Conservation (phyloP, 2,888 invertebrate species). For the Cerastis leucographa region DNA sequence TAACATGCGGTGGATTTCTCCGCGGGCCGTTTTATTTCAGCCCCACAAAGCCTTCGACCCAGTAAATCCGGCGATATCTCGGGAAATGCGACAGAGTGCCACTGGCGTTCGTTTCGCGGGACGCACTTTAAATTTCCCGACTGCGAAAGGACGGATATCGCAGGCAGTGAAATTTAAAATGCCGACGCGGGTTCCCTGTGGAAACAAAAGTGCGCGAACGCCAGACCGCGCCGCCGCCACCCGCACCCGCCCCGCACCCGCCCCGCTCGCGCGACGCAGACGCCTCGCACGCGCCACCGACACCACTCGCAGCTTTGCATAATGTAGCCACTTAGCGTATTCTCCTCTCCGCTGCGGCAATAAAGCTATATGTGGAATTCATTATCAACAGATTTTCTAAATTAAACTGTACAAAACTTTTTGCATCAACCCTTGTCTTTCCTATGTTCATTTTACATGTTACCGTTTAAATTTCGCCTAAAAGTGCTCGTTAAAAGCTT, state of each 20-base stretch:
- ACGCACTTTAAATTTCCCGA: constrained; percentile 87
- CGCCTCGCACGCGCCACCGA: constrained; percentile 52
- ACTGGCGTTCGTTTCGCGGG: constrained; percentile 82
- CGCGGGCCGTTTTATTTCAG: constrained; percentile 88
- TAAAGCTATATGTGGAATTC: constrained; percentile 76
- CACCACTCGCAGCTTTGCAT: constrained; percentile 77
- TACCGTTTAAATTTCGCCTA: constrained; percentile 56
- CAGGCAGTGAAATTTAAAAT: constrained; percentile 84
- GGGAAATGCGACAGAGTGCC: constrained; percentile 86
- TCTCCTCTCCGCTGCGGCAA: constrained; percentile 67
- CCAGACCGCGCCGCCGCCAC: constrained; percentile 23
- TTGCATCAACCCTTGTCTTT: constrained; percentile 52
- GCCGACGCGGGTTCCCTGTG: constrained; percentile 76
- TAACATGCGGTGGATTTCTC: constrained; percentile 88
- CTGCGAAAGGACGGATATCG: constrained; percentile 81
- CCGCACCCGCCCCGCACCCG: constrained; percentile 18
- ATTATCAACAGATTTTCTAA: constrained; percentile 71
- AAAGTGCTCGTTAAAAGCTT: constrained; percentile 62
- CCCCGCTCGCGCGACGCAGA: constrained; percentile 23
- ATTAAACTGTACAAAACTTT: constrained; percentile 60
- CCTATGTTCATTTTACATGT: constrained; percentile 44
- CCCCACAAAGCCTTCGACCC: constrained; percentile 87
- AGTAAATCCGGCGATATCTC: constrained; percentile 88
- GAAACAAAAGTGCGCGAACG: constrained; percentile 76
- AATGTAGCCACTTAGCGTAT: constrained; percentile 80